A percentile compares a stretch with the other conserved stretches of the same genome.
Evolutionary conservation across 2,888 invertebrate genomes (phyloP).

Genomic region (Callyntrura guangdongensis): DNA sequence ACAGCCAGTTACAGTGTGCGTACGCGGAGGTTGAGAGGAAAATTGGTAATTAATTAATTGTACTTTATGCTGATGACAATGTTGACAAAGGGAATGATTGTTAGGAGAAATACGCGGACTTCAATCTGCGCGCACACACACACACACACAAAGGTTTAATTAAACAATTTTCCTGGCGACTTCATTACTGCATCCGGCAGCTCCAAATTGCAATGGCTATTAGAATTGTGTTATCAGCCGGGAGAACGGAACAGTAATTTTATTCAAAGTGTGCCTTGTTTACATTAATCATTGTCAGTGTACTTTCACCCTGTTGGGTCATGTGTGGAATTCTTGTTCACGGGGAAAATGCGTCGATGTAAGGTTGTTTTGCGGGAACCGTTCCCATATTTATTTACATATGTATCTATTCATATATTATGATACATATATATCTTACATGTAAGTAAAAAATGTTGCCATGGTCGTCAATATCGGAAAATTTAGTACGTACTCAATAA

Average conservation of each 20-base stretch:
- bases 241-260: conserved; percentile 6
- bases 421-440: too few relatives aligned
- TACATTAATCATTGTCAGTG: conserved; percentile 46
- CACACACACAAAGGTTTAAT: not conserved
- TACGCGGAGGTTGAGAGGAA: not conserved
- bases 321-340: too few relatives aligned
- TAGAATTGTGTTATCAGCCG: too few relatives aligned
- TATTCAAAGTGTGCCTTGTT: conserved; percentile 48
- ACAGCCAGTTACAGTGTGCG: too few relatives aligned
- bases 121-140: not conserved
- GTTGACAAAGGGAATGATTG: not conserved
- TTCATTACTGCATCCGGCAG: not conserved
- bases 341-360: too few relatives aligned
- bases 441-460: too few relatives aligned
- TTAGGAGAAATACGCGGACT: not conserved
- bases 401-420: too few relatives aligned
- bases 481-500: too few relatives aligned
- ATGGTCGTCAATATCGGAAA: too few relatives aligned
- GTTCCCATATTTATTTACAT: too few relatives aligned
- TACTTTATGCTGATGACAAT: conserved; percentile 18
- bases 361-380: too few relatives aligned
- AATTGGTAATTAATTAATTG: conserved; percentile 41
- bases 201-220: too few relatives aligned
- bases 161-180: conserved; percentile 15
- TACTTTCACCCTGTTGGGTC: not conserved